Percentiles rank a stretch among this genome's conserved stretches.
phyloP scores from a whole-genome alignment of 1,140 invertebrate genomes.

The Pachyrhynchus sulphureomaculatus region DNA sequence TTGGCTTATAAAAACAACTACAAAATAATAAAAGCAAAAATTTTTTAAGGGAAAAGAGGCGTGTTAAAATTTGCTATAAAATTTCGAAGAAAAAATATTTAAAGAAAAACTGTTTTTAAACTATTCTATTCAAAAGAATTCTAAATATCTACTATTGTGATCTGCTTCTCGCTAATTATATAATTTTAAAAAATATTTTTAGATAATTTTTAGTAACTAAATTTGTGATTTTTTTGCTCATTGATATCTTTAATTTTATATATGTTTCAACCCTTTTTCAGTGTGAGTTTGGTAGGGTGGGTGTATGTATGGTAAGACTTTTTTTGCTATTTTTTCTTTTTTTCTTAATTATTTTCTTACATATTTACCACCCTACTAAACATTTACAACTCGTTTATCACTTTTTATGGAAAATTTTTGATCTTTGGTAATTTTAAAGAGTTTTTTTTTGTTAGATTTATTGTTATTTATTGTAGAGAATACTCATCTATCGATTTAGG shows the following conservation, averaged over 20 bases:
- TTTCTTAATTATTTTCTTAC: constrained; percentile 18
- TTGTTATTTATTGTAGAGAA: constrained; percentile 23
- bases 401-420: neutral
- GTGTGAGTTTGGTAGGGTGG: constrained; percentile 50
- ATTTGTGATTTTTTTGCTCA: neutral
- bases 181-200: neutral
- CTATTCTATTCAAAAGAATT: neutral
- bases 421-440: neutral
- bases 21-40: too few species aligned
- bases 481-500: constrained; percentile 16
- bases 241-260: neutral
- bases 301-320: constrained; percentile 42
- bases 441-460: constrained; percentile 1
- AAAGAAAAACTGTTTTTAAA: too few species aligned
- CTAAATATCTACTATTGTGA: constrained; percentile 17
- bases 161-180: constrained; percentile 9
- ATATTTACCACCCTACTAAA: constrained; percentile 44
- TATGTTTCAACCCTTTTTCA: constrained; percentile 5
- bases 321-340: constrained; percentile 9
- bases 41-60: too few species aligned
- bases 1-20: too few species aligned
- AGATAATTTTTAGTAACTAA: constrained; percentile 6
- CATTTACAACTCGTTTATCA: neutral
- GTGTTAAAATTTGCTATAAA: too few species aligned
- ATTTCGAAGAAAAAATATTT: too few species aligned